Evolutionary conservation across 1,140 invertebrate genomes (phyloP), one percentile per base, ranked within the genome.

Genomic region (Penaeus indicus): DNA sequence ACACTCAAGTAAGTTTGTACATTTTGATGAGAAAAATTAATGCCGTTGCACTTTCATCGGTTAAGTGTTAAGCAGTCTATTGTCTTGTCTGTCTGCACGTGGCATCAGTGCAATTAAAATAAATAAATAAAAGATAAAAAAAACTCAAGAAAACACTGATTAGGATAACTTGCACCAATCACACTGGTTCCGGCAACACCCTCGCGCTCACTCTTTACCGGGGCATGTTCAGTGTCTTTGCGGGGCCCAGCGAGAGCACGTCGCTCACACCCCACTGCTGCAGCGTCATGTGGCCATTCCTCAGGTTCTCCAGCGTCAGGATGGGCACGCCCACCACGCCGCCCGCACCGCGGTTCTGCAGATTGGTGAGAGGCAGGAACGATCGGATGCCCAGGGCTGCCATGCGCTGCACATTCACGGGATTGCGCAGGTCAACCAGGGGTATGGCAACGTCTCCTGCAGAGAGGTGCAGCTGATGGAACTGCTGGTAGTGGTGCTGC

Each of bases 241-340:
- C 88, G 25, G 90, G 90, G n/a, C 90, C 90, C 0, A 91, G 89
- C 19, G 90, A 90, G n/a, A 91, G 86, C n/a, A 91, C 90, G 72
- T 91, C 90, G 61, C 84, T 90, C 1, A 91, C 89, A n/a, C 90
- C 90, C 90, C 90, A 91, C 69, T 91, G 90, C 79, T 91, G 90
- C n/a, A 91, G 79, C 10, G 85, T 91, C 90, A 91, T 91, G 61
- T 91, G 90, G 60, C 95, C 94, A 91, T 95, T 95, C 85, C 95
- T 93, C 69, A 94, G 93, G 91, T 94, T 94, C 90, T 95, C 95
- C 25, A 95, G 94, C 21, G 95, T 95, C 78, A 96, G 94, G n/a
- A 96, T 95, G 0, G 96, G 96, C 75, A 96, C 93, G 22, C 95
- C 95, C 89, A 95, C 96, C 67, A 94, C 94, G 18, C 95, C 95